These are phyloP conservation scores for Ondatra zibethicus DNA, from an alignment of 2,113 vertebrate species.

Conservation along the genomic window DNA sequence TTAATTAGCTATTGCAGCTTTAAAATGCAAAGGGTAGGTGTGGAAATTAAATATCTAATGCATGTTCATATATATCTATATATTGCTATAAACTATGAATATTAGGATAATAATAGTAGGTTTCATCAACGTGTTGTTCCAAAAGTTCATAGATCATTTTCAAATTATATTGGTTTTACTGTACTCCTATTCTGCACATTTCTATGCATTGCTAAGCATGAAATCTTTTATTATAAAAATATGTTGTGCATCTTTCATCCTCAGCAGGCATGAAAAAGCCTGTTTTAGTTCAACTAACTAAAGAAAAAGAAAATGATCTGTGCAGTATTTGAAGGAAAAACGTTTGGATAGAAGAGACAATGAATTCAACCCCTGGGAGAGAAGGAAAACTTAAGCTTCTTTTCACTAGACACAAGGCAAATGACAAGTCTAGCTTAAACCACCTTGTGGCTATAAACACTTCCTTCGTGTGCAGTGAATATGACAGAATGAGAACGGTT, in stretches of 20 bases:
- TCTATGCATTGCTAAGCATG: neutral
- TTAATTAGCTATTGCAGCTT: neutral
- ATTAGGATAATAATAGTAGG: neutral
- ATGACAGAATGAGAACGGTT: slow-evolving; percentile 52
- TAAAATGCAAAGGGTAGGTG: neutral
- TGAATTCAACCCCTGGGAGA: slow-evolving; percentile 23
- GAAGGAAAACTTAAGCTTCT: slow-evolving; percentile 21
- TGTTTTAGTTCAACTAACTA: neutral
- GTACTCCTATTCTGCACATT: too few relatives aligned
- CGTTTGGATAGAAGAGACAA: slow-evolving; percentile 34
- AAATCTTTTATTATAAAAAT: neutral
- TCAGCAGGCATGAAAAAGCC: neutral
- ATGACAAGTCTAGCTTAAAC: slow-evolving; percentile 23
- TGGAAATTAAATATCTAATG: neutral
- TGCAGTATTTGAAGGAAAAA: neutral
- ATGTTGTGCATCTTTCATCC: neutral
- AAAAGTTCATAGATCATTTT: neutral
- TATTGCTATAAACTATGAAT: neutral
- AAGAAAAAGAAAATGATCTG: neutral
- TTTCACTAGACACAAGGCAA: slow-evolving; percentile 53
- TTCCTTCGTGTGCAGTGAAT: neutral
- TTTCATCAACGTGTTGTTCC: neutral
- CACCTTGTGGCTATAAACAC: slow-evolving; percentile 22
- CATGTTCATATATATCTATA: neutral
- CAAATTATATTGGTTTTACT: neutral